These are phyloP conservation scores for Andrena praecox DNA, from an alignment of 2,888 invertebrate species.

Conservation along the genomic window DNA sequence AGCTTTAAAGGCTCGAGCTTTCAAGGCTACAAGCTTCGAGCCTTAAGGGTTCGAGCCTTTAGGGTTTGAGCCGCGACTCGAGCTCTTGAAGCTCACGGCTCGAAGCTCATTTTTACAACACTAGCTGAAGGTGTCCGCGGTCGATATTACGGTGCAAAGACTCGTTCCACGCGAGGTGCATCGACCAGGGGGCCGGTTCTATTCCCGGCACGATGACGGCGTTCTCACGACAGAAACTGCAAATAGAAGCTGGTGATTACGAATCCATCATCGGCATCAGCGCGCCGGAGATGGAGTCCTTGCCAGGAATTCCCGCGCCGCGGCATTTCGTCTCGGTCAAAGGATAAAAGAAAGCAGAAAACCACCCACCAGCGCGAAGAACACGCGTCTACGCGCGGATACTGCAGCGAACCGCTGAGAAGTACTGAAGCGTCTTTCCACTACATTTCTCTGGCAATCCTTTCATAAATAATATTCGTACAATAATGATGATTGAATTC, in stretches of 20 bases:
- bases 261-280: slow-evolving; percentile 53
- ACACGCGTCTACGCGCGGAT: too few species aligned
- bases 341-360: slow-evolving; percentile 18
- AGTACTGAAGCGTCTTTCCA: too few species aligned
- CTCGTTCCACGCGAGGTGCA: slow-evolving; percentile 65
- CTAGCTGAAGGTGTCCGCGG: slow-evolving; percentile 21
- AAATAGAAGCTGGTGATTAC: slow-evolving; percentile 60
- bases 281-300: slow-evolving; percentile 61
- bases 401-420: too few species aligned
- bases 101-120: too few species aligned
- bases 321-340: slow-evolving; percentile 30
- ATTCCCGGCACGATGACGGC: slow-evolving; percentile 71
- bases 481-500: too few species aligned
- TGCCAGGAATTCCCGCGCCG: slow-evolving; percentile 67
- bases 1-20: too few species aligned
- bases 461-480: too few species aligned
- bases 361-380: not conserved
- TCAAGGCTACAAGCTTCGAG: too few species aligned
- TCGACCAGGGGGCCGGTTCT: slow-evolving; percentile 68
- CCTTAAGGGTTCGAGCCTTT: too few species aligned
- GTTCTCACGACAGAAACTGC: slow-evolving; percentile 59
- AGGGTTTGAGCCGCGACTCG: too few species aligned
- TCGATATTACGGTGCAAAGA: slow-evolving; percentile 56
- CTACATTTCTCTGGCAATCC: too few species aligned
- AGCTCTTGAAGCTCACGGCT: too few species aligned